Evolutionary conservation across 2,113 vertebrate species (phyloP), one percentile per base, ranked within the genome.

Genomic region (Chaetops frenatus): DNA sequence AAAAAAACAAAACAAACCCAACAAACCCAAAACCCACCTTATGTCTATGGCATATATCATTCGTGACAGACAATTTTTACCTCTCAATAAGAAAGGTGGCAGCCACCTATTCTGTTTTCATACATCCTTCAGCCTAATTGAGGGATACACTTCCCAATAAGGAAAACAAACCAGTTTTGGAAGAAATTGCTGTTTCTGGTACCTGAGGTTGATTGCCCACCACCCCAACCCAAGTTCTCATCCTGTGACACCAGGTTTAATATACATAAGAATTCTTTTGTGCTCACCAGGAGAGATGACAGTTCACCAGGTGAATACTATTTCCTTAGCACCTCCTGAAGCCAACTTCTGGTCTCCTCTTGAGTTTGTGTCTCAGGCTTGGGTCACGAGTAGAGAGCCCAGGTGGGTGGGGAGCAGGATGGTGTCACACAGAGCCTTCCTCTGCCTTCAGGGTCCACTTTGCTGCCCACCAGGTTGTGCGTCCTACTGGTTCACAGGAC

Each of bases 381-480:
- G 47, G n/a, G 7, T 19, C 24, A 35, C 0, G 2, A 44, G 9
- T 15, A 24, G 11, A 0, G 2, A 47, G 18, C 25, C 11, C 8
- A 56, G 12, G 23, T 0, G 2, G 12, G 7, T 18, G 28, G 12
- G 31, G 82, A 56, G 36, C 5, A 78, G 67, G 23, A 36, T 10
- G 16, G 2, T 11, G 10, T 24, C 22, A 5, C 29, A n/a, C 16
- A 8, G 6, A 71, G 2, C 21, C 7, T 76, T n/a, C 23, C 23
- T 35, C 16, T 70, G 12, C 29, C 36, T 50, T 24, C 15, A 45
- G 25, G 13, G 4, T 40, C n/a, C n/a, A 2, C n/a, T 24, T 15
- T 38, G 25, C 4, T 21, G 4, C 20, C 19, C 35, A 15, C 13
- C 18, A 16, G 8, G 14, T 9, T 66, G 5, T 56, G 9, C 14